Evolutionary conservation across 2,113 vertebrate genomes (phyloP).

Genomic region (Phalacrocorax carbo): DNA sequence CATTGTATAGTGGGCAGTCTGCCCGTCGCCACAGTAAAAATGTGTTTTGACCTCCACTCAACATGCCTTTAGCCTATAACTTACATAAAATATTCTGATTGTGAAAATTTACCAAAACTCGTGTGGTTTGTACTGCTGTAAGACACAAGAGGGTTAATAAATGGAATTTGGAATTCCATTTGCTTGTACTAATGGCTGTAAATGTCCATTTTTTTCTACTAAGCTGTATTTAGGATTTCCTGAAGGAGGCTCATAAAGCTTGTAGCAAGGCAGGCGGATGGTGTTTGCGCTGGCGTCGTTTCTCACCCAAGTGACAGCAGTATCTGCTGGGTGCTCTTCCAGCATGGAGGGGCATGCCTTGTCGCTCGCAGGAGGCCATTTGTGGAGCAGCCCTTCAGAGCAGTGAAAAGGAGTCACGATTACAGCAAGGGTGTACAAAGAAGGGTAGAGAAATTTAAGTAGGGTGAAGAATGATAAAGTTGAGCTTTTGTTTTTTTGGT

Average conservation of each 20-base stretch:
- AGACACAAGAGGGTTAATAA: neutral
- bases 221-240: neutral
- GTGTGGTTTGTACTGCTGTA: neutral
- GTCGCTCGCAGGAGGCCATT: neutral
- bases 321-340: neutral
- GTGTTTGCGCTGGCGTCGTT: neutral
- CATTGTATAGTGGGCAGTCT: neutral
- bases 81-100: neutral
- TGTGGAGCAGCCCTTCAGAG: neutral
- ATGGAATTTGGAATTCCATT: neutral
- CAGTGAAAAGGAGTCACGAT: neutral
- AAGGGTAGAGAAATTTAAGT: neutral
- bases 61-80: neutral
- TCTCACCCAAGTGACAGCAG: neutral
- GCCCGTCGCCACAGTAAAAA: neutral
- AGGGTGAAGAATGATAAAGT: neutral
- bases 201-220: neutral
- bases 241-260: neutral
- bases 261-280: neutral
- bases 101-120: neutral
- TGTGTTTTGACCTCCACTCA: neutral
- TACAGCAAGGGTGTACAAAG: neutral
- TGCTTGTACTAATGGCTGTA: too few relatives aligned
- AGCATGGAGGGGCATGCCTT: neutral
- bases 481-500: too few relatives aligned